Conservation (phyloP, 2,888 invertebrate genomes). For the Volucella inflata region DNA sequence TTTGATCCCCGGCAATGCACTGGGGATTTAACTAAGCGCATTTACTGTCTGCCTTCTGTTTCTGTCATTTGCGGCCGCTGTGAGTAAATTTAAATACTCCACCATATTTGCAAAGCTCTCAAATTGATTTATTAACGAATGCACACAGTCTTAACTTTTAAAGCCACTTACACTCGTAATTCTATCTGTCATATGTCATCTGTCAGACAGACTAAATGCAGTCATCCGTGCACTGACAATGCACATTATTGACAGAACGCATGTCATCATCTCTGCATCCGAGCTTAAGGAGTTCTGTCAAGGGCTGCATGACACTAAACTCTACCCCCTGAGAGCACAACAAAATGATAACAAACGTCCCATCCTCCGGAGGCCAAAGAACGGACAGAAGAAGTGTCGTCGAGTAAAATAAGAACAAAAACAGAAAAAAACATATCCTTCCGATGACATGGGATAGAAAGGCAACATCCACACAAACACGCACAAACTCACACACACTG, state of each 20-base stretch:
- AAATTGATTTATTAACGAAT: conserved; percentile 50
- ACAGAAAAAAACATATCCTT: conserved; percentile 35
- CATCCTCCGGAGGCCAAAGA: conserved; percentile 12
- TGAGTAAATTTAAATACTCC: conserved; percentile 11
- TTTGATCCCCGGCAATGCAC: no score
- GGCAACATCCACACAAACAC: conserved; percentile 44
- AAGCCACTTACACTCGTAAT: conserved; percentile 25
- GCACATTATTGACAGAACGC: conserved; percentile 72
- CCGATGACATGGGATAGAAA: conserved; percentile 57
- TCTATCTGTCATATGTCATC: conserved; percentile 54
- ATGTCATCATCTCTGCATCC: conserved; percentile 56
- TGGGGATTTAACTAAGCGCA: no score
- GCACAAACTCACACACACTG: conserved; percentile 19
- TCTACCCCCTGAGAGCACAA: conserved; percentile 9
- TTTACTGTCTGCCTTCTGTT: neutral
- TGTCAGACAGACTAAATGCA: conserved; percentile 14
- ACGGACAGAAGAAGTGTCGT: conserved; percentile 13
- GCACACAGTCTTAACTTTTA: conserved; percentile 19
- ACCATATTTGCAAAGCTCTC: conserved; percentile 50
- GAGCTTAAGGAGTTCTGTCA: conserved; percentile 43
- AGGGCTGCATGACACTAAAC: conserved; percentile 35
- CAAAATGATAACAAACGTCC: conserved; percentile 14
- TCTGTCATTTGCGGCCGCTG: conserved; percentile 15
- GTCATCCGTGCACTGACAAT: conserved; percentile 50
- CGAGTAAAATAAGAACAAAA: neutral